Conservation (phyloP, 2,113 vertebrate species). For the Tringa solitaria region DNA sequence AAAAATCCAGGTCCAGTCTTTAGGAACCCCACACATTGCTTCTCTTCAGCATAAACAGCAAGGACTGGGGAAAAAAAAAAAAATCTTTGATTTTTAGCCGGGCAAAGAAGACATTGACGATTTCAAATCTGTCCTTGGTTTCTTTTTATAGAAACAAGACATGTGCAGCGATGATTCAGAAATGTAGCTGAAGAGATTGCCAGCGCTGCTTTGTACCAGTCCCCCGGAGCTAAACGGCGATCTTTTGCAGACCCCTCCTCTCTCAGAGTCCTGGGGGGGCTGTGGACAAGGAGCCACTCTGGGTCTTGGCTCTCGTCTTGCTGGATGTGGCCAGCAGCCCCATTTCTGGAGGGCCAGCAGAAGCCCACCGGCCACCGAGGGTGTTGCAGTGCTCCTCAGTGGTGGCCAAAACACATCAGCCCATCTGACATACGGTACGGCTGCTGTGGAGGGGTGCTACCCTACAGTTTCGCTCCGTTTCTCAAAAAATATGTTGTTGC, state of each 20-base stretch:
- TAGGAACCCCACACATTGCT: background rate
- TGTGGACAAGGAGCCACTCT: rapidly evolving
- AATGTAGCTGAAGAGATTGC: background rate
- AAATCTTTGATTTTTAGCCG: background rate
- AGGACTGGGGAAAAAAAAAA: background rate
- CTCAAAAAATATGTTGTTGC: background rate
- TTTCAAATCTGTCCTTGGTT: conserved; percentile 50
- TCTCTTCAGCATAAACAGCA: background rate
- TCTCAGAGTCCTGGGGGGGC: rapidly evolving
- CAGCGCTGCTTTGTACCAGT: background rate
- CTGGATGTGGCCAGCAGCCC: background rate
- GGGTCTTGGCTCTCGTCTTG: background rate
- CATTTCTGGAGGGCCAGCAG: background rate
- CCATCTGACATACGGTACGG: rapidly evolving
- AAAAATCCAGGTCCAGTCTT: background rate
- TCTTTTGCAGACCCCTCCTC: background rate
- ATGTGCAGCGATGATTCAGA: conserved; percentile 41
- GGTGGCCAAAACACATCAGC: background rate
- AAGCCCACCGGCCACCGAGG: rapidly evolving
- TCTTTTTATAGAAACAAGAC: conserved; percentile 56
- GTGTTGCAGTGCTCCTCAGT: background rate
- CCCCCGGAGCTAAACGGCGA: background rate
- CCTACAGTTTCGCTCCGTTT: background rate
- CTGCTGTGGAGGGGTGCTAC: background rate
- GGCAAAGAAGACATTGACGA: background rate